Evolutionary conservation across 1,140 invertebrate species (phyloP).

Genomic region (Drosophila bocqueti): DNA sequence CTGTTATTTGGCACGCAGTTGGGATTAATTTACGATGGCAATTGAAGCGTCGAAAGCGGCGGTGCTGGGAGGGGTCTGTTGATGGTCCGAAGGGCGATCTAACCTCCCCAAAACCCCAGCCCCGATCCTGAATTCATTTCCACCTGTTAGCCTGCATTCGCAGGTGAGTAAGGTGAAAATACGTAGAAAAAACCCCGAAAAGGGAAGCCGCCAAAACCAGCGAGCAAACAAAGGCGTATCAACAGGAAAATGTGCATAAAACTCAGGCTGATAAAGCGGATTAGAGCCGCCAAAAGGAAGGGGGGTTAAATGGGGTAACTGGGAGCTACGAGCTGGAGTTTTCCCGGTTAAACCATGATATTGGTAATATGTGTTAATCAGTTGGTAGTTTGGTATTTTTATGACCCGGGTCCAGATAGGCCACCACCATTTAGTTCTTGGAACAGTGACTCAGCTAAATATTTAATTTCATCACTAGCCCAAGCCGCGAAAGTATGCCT

Average conservation of each 20-base stretch:
- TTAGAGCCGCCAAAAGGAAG: conserved; percentile 44
- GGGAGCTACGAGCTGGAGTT: conserved; percentile 19
- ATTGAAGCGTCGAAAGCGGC: conserved; percentile 71
- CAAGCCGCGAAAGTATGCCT: conserved; percentile 38
- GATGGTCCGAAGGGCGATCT: conserved; percentile 24
- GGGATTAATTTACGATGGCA: conserved; percentile 83
- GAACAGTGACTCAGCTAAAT: conserved; percentile 34
- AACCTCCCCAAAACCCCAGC: conserved; percentile 2
- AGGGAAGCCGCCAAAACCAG: conserved; percentile 13
- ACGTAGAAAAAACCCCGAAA: conserved; percentile 29
- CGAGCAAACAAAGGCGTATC: conserved; percentile 55
- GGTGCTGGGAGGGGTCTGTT: conserved; percentile 16
- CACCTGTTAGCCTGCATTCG: conserved; percentile 38
- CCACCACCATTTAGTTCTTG: conserved; percentile 36
- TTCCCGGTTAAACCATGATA: conserved; percentile 51
- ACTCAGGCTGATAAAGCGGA: conserved; percentile 65
- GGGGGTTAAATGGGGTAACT: neutral
- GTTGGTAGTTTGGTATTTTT: conserved; percentile 62
- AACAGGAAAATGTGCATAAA: conserved; percentile 80
- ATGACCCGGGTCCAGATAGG: conserved; percentile 38
- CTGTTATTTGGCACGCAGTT: conserved; percentile 67
- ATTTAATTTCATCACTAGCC: conserved; percentile 22
- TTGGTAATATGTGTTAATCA: conserved; percentile 56
- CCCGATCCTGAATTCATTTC: conserved; percentile 1
- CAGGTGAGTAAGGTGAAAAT: conserved; percentile 51